Percentiles rank a stretch among this genome's conserved stretches.
Evolutionary conservation across 2,888 invertebrate genomes (phyloP).

Genomic region (Acleris holmiana): DNA sequence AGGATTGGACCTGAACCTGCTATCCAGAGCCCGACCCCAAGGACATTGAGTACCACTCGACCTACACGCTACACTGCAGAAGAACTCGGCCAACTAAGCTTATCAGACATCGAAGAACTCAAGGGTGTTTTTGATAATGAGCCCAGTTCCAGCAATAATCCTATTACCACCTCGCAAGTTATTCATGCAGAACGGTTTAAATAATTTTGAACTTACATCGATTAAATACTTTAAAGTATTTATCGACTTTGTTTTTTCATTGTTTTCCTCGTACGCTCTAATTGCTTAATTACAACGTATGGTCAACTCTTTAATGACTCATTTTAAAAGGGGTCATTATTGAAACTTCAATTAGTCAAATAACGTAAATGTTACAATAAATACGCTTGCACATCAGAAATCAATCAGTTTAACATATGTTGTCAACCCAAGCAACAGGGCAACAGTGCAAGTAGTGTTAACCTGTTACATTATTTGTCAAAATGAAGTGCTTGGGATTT

Average conservation of each 20-base stretch:
- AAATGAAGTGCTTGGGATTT: constrained; percentile 20
- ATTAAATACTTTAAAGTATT: background rate
- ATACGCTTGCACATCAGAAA: background rate
- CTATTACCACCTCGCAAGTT: too few relatives aligned
- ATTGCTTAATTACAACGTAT: background rate
- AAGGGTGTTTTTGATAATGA: too few relatives aligned
- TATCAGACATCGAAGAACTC: too few relatives aligned
- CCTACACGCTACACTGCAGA: too few relatives aligned
- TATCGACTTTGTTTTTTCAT: background rate
- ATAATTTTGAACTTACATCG: background rate
- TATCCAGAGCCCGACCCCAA: too few relatives aligned
- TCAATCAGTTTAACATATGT: background rate
- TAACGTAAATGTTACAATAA: constrained; percentile 22
- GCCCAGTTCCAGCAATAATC: too few relatives aligned
- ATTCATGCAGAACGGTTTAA: too few relatives aligned
- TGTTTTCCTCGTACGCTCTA: background rate
- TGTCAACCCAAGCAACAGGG: background rate
- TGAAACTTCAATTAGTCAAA: constrained; percentile 8
- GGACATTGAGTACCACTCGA: too few relatives aligned
- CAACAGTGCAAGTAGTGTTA: background rate
- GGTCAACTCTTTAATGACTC: constrained; percentile 1
- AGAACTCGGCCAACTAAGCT: too few relatives aligned
- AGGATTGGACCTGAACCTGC: too few relatives aligned
- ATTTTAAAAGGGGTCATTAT: constrained; percentile 1
- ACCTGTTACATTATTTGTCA: background rate